Conservation (phyloP, 2,797 vertebrate genomes). For the Clarias laeviceps region DNA sequence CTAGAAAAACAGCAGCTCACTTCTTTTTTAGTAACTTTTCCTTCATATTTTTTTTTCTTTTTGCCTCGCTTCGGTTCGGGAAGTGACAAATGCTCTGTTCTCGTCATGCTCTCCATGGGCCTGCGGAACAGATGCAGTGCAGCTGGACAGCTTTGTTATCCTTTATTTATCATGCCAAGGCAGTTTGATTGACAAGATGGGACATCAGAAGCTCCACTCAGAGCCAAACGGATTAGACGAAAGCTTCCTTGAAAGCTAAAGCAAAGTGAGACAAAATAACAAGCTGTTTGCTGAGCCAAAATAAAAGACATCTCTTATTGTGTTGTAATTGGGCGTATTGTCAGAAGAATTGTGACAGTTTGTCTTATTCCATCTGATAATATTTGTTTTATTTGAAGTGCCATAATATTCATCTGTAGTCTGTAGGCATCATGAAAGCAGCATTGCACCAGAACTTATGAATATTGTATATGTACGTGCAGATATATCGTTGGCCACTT, state of each 20-base stretch:
- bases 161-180: constrained; percentile 69
- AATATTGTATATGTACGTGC: constrained; percentile 68
- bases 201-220: constrained; percentile 59
- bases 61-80: constrained; percentile 1
- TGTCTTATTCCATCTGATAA: constrained; percentile 21
- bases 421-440: constrained; percentile 59
- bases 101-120: constrained; percentile 46
- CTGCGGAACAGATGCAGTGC: constrained; percentile 44
- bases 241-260: constrained; percentile 51
- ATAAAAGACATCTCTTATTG: constrained; percentile 34
- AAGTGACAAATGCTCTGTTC: constrained; percentile 41
- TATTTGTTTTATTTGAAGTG: constrained; percentile 52
- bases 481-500: constrained; percentile 63
- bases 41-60: not conserved
- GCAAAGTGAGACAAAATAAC: constrained; percentile 34
- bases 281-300: constrained; percentile 30
- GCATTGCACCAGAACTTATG: constrained; percentile 53
- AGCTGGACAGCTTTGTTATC: constrained; percentile 60
- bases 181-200: constrained; percentile 66
- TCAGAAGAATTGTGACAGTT: not conserved
- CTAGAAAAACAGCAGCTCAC: not conserved
- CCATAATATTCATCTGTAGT: constrained; percentile 40
- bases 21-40: not conserved
- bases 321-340: not conserved
- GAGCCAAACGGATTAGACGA: constrained; percentile 43